Evolutionary conservation across 2,797 vertebrate species (phyloP).

Genomic region (Percopsis omiscomaycus): DNA sequence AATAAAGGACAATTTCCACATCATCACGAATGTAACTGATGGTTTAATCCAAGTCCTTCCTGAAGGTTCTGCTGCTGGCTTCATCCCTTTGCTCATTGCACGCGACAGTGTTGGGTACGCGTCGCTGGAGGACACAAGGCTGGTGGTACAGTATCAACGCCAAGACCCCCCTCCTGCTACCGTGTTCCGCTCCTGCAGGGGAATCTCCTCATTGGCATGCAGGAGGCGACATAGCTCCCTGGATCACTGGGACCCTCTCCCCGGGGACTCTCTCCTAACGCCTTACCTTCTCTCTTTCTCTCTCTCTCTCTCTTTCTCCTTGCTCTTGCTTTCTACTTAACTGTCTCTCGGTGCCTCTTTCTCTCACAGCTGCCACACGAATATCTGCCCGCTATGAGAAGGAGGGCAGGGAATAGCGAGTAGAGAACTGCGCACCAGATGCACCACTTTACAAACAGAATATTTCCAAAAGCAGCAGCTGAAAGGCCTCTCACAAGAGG

Average conservation of each 20-base stretch:
- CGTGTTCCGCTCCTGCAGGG: conserved; percentile 58
- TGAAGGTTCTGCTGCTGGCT: conserved; percentile 23
- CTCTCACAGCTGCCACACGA: conserved; percentile 66
- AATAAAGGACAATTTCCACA: too few species aligned
- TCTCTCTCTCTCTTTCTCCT: conserved; percentile 23
- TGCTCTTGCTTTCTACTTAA: conserved; percentile 50
- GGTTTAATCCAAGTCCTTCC: conserved; percentile 1
- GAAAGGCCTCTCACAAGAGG: conserved; percentile 58
- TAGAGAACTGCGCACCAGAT: conserved; percentile 50
- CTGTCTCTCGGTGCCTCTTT: conserved; percentile 21
- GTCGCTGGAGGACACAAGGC: conserved; percentile 55
- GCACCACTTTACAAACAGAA: conserved; percentile 49
- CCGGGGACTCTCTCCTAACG: conserved; percentile 64
- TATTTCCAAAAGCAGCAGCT: conserved; percentile 53
- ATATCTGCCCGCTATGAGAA: conserved; percentile 52
- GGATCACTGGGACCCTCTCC: conserved; percentile 73
- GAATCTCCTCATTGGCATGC: conserved; percentile 81
- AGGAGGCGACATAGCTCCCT: conserved; percentile 65
- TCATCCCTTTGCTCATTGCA: conserved; percentile 19
- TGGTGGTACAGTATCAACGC: conserved; percentile 59
- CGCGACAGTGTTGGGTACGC: conserved; percentile 32
- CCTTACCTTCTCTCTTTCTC: conserved; percentile 60
- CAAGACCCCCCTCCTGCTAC: conserved; percentile 36
- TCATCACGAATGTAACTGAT: too few species aligned
- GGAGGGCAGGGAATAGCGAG: conserved; percentile 20